phyloP scores from a whole-genome alignment of 2,888 invertebrate species.

The Lochmaea crataegi region DNA sequence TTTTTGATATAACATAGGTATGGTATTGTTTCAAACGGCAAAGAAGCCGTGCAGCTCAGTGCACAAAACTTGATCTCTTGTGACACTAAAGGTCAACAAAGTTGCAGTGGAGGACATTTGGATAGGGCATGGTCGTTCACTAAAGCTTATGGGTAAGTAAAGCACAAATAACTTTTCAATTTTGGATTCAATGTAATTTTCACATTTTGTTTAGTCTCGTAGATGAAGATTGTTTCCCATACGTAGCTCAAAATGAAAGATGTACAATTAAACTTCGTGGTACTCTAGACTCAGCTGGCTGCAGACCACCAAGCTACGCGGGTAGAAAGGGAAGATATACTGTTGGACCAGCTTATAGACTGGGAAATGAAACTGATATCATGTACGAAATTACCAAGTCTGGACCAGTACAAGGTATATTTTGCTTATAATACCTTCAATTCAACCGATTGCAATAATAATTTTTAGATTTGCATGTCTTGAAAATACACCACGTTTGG shows the following conservation, averaged over 20 bases:
- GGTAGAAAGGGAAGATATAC: conserved; percentile 74
- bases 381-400: conserved; percentile 91
- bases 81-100: conserved; percentile 79
- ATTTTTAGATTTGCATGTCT: neutral
- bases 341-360: conserved; percentile 81
- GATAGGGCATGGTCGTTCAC: conserved; percentile 94
- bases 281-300: conserved; percentile 69
- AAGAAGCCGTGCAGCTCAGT: conserved; percentile 78
- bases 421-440: neutral
- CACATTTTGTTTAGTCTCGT: conserved; percentile 73
- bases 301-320: conserved; percentile 65
- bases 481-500: no score
- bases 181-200: neutral
- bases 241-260: conserved; percentile 70
- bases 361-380: conserved; percentile 83
- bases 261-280: conserved; percentile 73
- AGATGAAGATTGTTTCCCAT: conserved; percentile 88
- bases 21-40: conserved; percentile 86
- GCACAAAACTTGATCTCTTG: conserved; percentile 91
- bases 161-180: neutral
- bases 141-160: conserved; percentile 76
- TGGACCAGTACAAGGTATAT: conserved; percentile 90
- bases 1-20: conserved; percentile 66
- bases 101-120: conserved; percentile 89
- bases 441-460: conserved; percentile 16